Base-by-base conservation (phyloP, 2,113 vertebrate genomes). In the Eurypyga helias region DNA sequence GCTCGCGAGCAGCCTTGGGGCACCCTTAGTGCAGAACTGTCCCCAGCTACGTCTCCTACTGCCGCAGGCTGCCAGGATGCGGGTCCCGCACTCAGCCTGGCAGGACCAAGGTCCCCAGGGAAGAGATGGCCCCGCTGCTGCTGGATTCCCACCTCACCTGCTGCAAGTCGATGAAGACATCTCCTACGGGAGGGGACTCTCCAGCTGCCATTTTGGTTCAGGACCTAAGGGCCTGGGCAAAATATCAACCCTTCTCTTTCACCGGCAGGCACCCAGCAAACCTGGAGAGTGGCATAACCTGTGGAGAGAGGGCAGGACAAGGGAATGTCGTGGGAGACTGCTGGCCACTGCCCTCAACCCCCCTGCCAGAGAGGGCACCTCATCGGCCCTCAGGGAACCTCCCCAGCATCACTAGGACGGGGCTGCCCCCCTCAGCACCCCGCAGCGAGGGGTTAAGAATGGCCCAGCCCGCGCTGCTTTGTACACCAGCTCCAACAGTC, bases 221-320 rank as follows among this genome's bases (percentile, higher is more conserved):
- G 96, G 96, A 92, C 95, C 94, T 96, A 97, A 95, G 93, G 91
- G 86, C 96, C 96, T 95, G 93, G 81, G 81, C 85, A 96, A 97
- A 93, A 95, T 98, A 98, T 99, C 99, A 99, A 98, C 99, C 99
- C 96, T 99, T 99, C 97, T 99, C 99, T 98, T 99, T 99, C 98
- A 99, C 98, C 54, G 98, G 97, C 96, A 98, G 98, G 93, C 98
- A 98, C 97, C 98, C 98, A 98, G 98, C 98, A 98, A 98, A 97
- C 98, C 98, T 98, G 98, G 97, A 97, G 97, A 98, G 97, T 98
- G 98, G 98, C 99, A 99, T 99, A 98, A 99, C 99, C 99, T 99
- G 96, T 90, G 97, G 79, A 96, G 83, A 95, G 89, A 80, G 87
- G 65, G 95, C 96, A 97, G 94, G 96, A 97, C 95, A 97, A 91